Evolutionary conservation across 1,140 invertebrate species (phyloP).

Genomic region (Pteromalus puparum): DNA sequence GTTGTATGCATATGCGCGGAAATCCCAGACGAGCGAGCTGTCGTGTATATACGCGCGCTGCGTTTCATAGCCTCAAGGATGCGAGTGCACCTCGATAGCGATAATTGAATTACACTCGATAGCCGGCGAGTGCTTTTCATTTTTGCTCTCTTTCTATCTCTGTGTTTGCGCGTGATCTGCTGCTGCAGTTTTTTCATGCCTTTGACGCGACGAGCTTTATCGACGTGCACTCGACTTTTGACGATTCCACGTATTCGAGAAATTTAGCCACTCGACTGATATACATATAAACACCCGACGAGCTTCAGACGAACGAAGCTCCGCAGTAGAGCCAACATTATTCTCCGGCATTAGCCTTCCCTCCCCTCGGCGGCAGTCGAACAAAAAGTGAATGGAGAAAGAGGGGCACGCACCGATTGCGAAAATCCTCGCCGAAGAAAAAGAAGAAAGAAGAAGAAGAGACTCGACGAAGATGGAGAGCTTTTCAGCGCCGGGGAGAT

Average conservation of each 20-base stretch:
- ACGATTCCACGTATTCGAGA: neutral
- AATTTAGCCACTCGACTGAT: neutral
- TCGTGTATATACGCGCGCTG: neutral
- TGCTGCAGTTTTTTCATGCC: neutral
- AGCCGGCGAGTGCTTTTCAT: slow-evolving; percentile 12
- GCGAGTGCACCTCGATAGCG: neutral
- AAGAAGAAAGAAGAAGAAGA: neutral
- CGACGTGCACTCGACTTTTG: neutral
- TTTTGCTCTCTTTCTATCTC: neutral
- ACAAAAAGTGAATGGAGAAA: slow-evolving; percentile 13
- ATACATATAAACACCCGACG: neutral
- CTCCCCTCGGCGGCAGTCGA: neutral
- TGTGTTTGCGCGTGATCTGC: neutral
- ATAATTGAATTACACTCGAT: slow-evolving; percentile 40
- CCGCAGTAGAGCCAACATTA: neutral
- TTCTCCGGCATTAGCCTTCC: too few relatives aligned
- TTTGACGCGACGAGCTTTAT: neutral
- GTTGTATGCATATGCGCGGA: slow-evolving; percentile 3
- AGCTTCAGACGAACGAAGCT: neutral
- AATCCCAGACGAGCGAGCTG: slow-evolving; percentile 1
- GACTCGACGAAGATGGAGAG: slow-evolving; percentile 30
- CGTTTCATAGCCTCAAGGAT: slow-evolving; percentile 18
- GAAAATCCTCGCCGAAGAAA: slow-evolving; percentile 9
- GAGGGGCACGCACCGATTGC: slow-evolving; percentile 33
- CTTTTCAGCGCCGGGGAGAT: slow-evolving; percentile 26